Percentiles rank a stretch among this genome's conserved stretches.
These are phyloP conservation scores for Chitala chitala DNA, from an alignment of 2,113 vertebrate species.

Conservation along the genomic window DNA sequence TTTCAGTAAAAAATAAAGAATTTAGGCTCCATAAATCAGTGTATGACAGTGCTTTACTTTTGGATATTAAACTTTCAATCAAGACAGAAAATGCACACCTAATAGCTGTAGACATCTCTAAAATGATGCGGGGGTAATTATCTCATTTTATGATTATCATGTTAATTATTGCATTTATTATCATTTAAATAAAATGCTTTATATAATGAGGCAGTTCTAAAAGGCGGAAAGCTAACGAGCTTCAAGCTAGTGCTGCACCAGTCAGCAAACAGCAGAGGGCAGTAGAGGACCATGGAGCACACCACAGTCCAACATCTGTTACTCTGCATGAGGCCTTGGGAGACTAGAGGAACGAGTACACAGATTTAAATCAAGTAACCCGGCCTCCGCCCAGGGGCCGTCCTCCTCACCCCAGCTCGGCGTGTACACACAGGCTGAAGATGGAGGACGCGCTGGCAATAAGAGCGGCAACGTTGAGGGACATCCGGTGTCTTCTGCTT, in stretches of 20 bases:
- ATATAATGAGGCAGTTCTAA: not conserved
- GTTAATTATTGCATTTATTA: not conserved
- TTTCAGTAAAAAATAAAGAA: not conserved
- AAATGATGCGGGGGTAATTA: not conserved
- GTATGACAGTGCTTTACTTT: not conserved
- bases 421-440: not conserved
- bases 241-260: not conserved
- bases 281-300: slow-evolving; percentile 44
- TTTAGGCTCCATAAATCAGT: not conserved
- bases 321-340: slow-evolving; percentile 41
- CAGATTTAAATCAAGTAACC: slow-evolving; percentile 39
- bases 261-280: slow-evolving; percentile 46
- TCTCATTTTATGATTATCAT: not conserved
- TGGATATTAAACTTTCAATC: slow-evolving; percentile 2
- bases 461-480: not conserved
- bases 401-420: not conserved
- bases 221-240: too few species aligned
- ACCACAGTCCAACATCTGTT: slow-evolving; percentile 52
- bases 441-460: slow-evolving; percentile 13
- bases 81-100: not conserved
- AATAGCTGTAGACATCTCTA: not conserved
- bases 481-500: not conserved
- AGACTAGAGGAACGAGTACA: slow-evolving; percentile 41
- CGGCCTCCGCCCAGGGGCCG: slow-evolving; percentile 18
- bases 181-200: not conserved